Percentiles rank a stretch among this genome's conserved stretches.
These are phyloP conservation scores for Pyrrhopygopsis socrates DNA, from an alignment of 2,888 invertebrate species.

Conservation along the genomic window DNA sequence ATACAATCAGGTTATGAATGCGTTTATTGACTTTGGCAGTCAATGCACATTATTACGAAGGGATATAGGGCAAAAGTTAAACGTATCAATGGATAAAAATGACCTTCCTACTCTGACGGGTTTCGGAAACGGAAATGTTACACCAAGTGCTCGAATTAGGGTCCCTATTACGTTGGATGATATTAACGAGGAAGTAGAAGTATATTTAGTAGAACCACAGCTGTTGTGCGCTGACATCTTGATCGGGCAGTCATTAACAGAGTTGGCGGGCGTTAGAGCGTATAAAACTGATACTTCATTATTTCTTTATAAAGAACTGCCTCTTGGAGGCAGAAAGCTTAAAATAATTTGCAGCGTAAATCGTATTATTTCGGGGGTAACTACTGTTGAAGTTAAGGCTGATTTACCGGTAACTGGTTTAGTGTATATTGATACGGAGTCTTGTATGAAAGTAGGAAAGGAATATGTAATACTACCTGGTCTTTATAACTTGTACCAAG, in stretches of 20 bases:
- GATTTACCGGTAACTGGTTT: neutral
- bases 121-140: neutral
- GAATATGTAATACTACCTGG: neutral
- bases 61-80: neutral
- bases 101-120: neutral
- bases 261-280: neutral
- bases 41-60: neutral
- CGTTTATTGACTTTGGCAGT: neutral
- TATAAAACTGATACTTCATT: neutral
- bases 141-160: neutral
- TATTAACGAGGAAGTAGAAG: neutral
- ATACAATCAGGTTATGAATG: neutral
- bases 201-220: neutral
- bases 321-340: too few species aligned
- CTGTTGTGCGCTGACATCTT: neutral
- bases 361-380: neutral
- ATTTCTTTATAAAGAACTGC: too few species aligned
- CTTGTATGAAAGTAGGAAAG: neutral
- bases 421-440: neutral
- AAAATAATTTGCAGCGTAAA: neutral
- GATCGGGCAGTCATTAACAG: neutral
- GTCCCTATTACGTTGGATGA: neutral
- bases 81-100: neutral
- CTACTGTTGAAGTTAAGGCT: neutral
- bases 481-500: too few species aligned